Percentiles rank a stretch among this genome's conserved stretches.
Evolutionary conservation across 2,113 vertebrate genomes (phyloP).

Genomic region (Podarcis raffonei): DNA sequence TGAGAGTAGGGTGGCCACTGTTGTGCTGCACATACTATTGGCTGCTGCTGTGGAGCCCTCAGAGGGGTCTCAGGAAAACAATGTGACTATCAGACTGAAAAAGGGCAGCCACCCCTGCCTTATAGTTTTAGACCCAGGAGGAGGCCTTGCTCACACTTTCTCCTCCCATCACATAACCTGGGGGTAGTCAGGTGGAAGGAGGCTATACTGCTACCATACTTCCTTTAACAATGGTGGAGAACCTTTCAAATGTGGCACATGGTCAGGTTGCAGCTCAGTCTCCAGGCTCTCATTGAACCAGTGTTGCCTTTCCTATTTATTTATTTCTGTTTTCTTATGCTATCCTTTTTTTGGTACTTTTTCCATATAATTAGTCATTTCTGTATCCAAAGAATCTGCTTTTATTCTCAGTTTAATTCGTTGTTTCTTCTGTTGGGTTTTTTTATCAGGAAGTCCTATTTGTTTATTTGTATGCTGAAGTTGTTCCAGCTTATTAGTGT

Average conservation of each 20-base stretch:
- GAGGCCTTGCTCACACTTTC: no score
- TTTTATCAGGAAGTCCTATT: neutral
- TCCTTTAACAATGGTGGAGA: neutral
- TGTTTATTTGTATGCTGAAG: conserved; percentile 5
- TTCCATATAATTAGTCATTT: neutral
- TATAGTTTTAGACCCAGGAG: neutral
- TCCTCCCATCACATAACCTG: neutral
- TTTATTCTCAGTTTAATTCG: conserved; percentile 4
- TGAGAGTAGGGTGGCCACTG: no score
- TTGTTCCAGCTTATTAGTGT: neutral
- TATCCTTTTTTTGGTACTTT: neutral
- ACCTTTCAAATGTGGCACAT: neutral
- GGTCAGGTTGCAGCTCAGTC: neutral
- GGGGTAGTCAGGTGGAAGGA: neutral
- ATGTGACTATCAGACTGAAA: no score
- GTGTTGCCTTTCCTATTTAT: no score
- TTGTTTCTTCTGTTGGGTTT: neutral
- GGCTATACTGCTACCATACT: neutral
- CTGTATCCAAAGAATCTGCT: neutral
- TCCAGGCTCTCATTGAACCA: neutral
- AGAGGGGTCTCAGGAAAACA: no score
- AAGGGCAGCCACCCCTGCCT: no score
- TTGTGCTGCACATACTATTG: no score
- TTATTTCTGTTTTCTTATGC: neutral
- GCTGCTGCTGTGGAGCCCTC: no score